Evolutionary conservation across 2,797 vertebrate species (phyloP).

Genomic region (Emys orbicularis): DNA sequence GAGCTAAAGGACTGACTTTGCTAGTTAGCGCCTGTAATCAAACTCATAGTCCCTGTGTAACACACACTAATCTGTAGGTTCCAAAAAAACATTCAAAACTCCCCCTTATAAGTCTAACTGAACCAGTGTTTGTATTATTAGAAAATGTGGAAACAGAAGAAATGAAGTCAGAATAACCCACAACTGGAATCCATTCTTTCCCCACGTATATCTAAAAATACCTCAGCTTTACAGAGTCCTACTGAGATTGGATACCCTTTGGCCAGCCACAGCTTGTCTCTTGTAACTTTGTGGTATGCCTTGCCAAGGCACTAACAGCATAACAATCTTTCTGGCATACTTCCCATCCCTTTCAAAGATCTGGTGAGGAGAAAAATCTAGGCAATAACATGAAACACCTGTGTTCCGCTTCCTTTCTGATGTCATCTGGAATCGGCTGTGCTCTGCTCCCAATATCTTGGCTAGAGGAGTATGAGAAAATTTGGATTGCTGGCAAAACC

Average conservation of each 20-base stretch:
- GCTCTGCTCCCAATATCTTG: neutral
- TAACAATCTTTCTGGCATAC: neutral
- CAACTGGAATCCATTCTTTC: neutral
- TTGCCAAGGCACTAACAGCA: neutral
- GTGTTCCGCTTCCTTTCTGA: neutral
- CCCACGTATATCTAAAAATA: fast-evolving
- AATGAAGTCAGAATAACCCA: neutral
- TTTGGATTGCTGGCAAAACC: constrained; percentile 14
- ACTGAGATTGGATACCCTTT: neutral
- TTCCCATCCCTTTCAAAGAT: neutral
- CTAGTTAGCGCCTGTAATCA: neutral
- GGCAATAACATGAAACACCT: neutral
- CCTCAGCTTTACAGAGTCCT: fast-evolving
- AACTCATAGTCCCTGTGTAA: neutral
- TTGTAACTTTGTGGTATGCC: fast-evolving
- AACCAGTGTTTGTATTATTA: neutral
- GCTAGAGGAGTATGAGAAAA: neutral
- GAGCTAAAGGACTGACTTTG: neutral
- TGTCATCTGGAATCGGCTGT: neutral
- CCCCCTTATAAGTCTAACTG: neutral
- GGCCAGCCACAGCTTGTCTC: neutral
- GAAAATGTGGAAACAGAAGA: neutral
- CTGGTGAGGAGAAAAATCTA: neutral
- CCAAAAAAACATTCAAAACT: neutral
- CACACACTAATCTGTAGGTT: neutral